phyloP scores from a whole-genome alignment of 2,888 invertebrate species.

The Tetramorium bicarinatum region DNA sequence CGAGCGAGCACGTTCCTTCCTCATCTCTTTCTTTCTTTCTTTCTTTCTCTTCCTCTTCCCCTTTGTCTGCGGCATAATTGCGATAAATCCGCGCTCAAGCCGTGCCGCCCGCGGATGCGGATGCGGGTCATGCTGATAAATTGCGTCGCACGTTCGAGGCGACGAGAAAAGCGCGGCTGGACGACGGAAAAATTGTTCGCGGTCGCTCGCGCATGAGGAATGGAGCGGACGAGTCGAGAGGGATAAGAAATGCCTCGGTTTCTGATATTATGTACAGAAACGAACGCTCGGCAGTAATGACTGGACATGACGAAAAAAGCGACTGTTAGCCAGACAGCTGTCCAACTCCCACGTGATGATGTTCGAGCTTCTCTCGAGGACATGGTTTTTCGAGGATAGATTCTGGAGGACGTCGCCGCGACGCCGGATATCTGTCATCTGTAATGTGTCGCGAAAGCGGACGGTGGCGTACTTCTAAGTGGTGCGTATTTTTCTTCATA shows the following conservation, averaged over 20 bases:
- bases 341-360: constrained; percentile 20
- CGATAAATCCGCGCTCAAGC: constrained; percentile 49
- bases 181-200: constrained; percentile 46
- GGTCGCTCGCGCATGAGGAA: neutral
- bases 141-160: constrained; percentile 50
- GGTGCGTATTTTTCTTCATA: constrained; percentile 23
- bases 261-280: constrained; percentile 56
- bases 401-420: constrained; percentile 7
- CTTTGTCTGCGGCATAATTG: constrained; percentile 53
- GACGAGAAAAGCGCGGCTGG: constrained; percentile 48
- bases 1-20: constrained; percentile 42
- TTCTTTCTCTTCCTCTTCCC: neutral
- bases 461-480: constrained; percentile 6
- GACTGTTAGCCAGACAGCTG: constrained; percentile 15
- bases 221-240: neutral
- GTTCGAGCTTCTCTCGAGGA: constrained; percentile 43
- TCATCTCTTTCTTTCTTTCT: neutral
- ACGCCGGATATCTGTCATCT: constrained; percentile 40
- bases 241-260: constrained; percentile 33
- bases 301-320: constrained; percentile 22
- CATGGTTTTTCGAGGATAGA: constrained; percentile 34
- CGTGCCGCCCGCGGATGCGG: constrained; percentile 46
- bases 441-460: constrained; percentile 26
- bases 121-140: constrained; percentile 54
- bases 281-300: constrained; percentile 29